Percentiles rank a stretch among this genome's conserved stretches.
These are phyloP conservation scores for Liopterus haemorrhoidalis DNA, from an alignment of 2,888 invertebrate genomes.

Conservation along the genomic window DNA sequence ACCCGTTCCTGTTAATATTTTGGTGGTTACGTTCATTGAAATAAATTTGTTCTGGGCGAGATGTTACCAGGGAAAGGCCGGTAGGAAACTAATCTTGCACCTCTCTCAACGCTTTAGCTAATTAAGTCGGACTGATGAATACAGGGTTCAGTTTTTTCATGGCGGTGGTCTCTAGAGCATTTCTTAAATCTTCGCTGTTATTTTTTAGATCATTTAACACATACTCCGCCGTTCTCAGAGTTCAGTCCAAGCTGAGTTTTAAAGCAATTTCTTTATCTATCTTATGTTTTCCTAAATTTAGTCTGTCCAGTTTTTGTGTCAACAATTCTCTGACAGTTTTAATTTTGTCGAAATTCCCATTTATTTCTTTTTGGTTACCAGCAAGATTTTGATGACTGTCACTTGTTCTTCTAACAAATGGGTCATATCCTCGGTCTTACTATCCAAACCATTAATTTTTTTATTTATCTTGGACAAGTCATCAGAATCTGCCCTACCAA, in stretches of 20 bases:
- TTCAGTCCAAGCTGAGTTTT: background rate
- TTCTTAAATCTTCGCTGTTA: conserved; percentile 5
- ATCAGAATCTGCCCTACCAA: conserved; percentile 12
- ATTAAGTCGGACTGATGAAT: conserved; percentile 9
- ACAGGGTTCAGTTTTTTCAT: conserved; percentile 12
- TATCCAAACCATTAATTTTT: conserved; percentile 10
- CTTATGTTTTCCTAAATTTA: too few relatives aligned
- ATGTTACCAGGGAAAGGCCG: conserved; percentile 2
- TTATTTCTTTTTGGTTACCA: background rate
- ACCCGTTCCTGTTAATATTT: conserved; percentile 8
- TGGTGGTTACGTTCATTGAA: background rate
- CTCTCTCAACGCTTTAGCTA: too few relatives aligned
- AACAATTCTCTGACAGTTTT: too few relatives aligned
- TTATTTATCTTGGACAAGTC: conserved; percentile 11
- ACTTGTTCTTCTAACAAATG: conserved; percentile 14
- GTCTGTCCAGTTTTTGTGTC: too few relatives aligned
- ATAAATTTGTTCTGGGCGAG: background rate
- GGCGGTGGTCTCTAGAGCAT: conserved; percentile 14
- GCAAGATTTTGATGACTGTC: conserved; percentile 8
- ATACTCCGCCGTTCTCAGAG: conserved; percentile 6
- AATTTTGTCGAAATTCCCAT: conserved; percentile 6
- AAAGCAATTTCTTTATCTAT: background rate
- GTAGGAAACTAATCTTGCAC: too few relatives aligned
- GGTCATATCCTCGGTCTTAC: background rate
- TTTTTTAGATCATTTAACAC: conserved; percentile 14